A percentile compares a stretch with the other conserved stretches of the same genome.
Conservation (phyloP, 2,797 vertebrate species). For the Takifugu ocellatus region DNA sequence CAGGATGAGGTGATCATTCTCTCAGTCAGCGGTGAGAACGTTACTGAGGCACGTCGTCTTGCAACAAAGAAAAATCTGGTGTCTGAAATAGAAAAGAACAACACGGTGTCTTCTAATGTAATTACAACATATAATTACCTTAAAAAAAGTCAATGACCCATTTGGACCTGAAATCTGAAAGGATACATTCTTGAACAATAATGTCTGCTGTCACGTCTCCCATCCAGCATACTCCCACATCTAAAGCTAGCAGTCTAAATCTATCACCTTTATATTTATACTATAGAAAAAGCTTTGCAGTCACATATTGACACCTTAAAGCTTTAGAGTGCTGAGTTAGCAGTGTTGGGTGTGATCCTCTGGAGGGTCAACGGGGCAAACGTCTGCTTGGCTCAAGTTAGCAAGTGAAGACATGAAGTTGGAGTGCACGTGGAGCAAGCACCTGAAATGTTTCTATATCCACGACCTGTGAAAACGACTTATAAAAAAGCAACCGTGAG, state of each 20-base stretch:
- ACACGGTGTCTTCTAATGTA: slow-evolving; percentile 23
- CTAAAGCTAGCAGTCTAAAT: slow-evolving; percentile 4
- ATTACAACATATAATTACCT: slow-evolving; percentile 18
- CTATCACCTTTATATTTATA: slow-evolving; percentile 11
- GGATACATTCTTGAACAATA: slow-evolving; percentile 57
- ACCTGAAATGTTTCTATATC: slow-evolving; percentile 35
- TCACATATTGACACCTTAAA: slow-evolving; percentile 26
- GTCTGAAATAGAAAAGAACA: slow-evolving; percentile 40
- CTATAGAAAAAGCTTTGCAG: slow-evolving; percentile 37
- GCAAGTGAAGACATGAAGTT: slow-evolving; percentile 37
- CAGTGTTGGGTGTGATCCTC: slow-evolving; percentile 27
- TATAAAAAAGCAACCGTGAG: slow-evolving; percentile 21
- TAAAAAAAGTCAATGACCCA: slow-evolving; percentile 32
- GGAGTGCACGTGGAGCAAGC: slow-evolving; percentile 34
- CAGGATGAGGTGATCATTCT: slow-evolving; percentile 55
- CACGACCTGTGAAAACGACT: not conserved
- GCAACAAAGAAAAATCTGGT: slow-evolving; percentile 25
- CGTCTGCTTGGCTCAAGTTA: slow-evolving; percentile 39
- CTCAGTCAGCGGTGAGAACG: slow-evolving; percentile 50
- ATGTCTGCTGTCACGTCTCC: slow-evolving; percentile 12
- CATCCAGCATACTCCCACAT: not conserved
- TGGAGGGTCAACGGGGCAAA: slow-evolving; percentile 29
- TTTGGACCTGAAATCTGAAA: slow-evolving; percentile 28
- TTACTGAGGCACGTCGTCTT: slow-evolving; percentile 67
- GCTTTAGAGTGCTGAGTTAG: slow-evolving; percentile 19